These are phyloP conservation scores for Cerastis rubricosa DNA, from an alignment of 2,888 invertebrate species.

Conservation along the genomic window DNA sequence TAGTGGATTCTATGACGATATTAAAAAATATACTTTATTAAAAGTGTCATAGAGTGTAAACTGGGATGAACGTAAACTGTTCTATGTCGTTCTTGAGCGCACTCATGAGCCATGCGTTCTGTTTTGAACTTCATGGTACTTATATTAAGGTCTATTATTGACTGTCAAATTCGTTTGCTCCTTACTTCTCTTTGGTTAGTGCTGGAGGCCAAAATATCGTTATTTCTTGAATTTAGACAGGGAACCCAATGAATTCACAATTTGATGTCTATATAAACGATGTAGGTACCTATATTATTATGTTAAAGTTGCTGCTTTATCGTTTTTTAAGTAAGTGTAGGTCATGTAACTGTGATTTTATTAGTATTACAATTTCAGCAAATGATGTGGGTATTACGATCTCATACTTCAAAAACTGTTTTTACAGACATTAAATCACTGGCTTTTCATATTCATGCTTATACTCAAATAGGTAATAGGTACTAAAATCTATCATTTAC, in stretches of 20 bases:
- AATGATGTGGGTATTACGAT: slow-evolving; percentile 48
- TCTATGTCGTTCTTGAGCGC: background rate
- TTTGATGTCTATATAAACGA: background rate
- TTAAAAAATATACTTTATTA: background rate
- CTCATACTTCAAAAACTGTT: slow-evolving; percentile 29
- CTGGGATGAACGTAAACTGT: background rate
- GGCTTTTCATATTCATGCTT: slow-evolving; percentile 11
- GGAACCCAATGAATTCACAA: background rate
- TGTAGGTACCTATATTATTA: slow-evolving; percentile 14
- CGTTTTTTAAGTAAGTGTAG: slow-evolving; percentile 47
- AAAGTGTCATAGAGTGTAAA: background rate
- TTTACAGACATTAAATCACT: slow-evolving; percentile 8
- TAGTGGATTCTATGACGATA: background rate
- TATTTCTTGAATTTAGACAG: background rate
- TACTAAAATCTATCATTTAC: slow-evolving; percentile 23
- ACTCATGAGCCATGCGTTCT: background rate
- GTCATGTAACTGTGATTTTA: slow-evolving; percentile 68
- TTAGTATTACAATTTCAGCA: slow-evolving; percentile 59
- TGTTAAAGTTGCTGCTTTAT: slow-evolving; percentile 49
- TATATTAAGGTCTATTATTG: background rate
- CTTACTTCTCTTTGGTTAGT: background rate
- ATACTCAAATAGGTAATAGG: slow-evolving; percentile 31
- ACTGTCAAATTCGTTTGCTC: background rate
- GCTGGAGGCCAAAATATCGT: background rate
- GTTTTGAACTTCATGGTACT: background rate